Evolutionary conservation across 2,888 invertebrate species (phyloP).

Genomic region (Campoplex nolae): DNA sequence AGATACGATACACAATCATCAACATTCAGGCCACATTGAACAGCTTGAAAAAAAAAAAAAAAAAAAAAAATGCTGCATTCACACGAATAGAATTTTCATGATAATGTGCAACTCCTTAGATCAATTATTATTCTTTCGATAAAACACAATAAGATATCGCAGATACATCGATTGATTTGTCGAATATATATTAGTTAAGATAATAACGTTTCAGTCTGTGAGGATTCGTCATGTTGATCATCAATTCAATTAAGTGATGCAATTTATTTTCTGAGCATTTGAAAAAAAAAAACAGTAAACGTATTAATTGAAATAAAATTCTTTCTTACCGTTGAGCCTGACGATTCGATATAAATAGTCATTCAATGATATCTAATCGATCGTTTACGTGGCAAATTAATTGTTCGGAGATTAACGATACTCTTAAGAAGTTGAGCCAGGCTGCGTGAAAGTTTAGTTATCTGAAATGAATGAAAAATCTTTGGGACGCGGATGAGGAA

Average conservation of each 20-base stretch:
- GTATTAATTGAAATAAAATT: constrained; percentile 19
- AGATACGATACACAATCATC: constrained; percentile 50
- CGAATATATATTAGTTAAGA: constrained; percentile 21
- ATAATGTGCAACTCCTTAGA: constrained; percentile 33
- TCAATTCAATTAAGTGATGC: constrained; percentile 33
- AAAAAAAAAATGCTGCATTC: background rate
- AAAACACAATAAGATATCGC: constrained; percentile 54
- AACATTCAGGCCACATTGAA: constrained; percentile 50
- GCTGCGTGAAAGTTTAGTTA: constrained; percentile 35
- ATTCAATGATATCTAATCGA: constrained; percentile 16
- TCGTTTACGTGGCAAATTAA: constrained; percentile 4
- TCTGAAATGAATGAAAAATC: constrained; percentile 24
- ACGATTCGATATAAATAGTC: constrained; percentile 26
- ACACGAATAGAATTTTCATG: constrained; percentile 29
- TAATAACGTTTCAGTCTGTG: constrained; percentile 57
- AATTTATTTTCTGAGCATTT: constrained; percentile 36
- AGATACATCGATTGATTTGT: constrained; percentile 58
- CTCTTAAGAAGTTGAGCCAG: constrained; percentile 45
- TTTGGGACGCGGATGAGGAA: background rate
- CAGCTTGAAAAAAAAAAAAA: constrained; percentile 26
- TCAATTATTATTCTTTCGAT: constrained; percentile 27
- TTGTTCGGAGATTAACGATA: background rate
- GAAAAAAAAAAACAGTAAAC: constrained; percentile 13
- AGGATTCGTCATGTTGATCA: constrained; percentile 50
- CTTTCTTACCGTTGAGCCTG: constrained; percentile 53